phyloP scores from a whole-genome alignment of 2,888 invertebrate species.

The Pecten maximus region DNA sequence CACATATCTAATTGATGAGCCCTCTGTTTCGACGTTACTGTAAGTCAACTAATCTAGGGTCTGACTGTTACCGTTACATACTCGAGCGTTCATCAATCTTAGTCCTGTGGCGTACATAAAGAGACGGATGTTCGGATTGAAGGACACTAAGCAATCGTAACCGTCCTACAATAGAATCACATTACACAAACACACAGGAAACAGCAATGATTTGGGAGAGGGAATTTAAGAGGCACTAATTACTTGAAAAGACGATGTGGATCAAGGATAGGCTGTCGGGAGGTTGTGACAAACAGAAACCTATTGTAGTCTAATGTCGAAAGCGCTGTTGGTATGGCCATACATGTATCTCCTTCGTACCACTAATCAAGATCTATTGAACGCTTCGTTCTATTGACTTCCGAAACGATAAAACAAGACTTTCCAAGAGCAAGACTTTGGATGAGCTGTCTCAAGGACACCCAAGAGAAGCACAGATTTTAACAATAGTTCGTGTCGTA shows the following conservation, averaged over 20 bases:
- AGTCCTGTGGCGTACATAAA: neutral
- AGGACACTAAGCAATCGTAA: neutral
- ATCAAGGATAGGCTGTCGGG: neutral
- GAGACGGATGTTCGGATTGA: neutral
- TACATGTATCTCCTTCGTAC: neutral
- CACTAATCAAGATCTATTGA: slow-evolving; percentile 15
- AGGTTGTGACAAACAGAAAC: neutral
- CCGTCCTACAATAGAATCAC: neutral
- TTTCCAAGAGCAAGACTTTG: neutral
- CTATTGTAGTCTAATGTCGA: neutral
- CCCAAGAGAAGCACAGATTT: neutral
- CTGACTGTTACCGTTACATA: neutral
- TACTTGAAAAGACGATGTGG: neutral
- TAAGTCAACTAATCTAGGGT: neutral
- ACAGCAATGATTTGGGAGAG: neutral
- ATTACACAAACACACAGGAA: neutral
- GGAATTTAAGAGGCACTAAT: slow-evolving; percentile 19
- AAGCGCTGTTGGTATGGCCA: neutral
- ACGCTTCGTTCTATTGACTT: slow-evolving; percentile 2
- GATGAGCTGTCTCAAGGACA: neutral
- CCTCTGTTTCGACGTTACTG: neutral
- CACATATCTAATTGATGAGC: neutral
- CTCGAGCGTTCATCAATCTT: neutral
- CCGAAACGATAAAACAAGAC: slow-evolving; percentile 12
- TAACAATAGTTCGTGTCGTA: neutral